Percentiles rank a stretch among this genome's conserved stretches.
These are phyloP conservation scores for Gymnodraco acuticeps DNA, from an alignment of 2,797 vertebrate species.

Conservation along the genomic window DNA sequence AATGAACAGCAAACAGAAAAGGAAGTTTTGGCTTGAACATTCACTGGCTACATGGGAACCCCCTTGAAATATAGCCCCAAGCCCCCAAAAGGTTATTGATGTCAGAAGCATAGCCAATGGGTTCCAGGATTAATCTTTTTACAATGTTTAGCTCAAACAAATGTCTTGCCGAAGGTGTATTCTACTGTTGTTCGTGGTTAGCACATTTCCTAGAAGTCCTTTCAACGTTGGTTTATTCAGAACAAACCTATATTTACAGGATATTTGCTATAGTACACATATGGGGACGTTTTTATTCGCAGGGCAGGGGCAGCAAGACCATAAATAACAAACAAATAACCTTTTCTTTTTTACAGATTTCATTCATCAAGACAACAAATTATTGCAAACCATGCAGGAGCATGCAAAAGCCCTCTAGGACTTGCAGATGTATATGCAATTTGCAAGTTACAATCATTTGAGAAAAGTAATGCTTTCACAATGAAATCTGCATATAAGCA, in stretches of 20 bases:
- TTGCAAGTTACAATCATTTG: not conserved
- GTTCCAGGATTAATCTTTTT: not conserved
- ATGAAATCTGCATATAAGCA: not conserved
- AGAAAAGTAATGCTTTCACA: not conserved
- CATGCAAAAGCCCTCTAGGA: not conserved
- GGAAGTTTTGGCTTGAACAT: no score
- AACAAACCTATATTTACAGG: not conserved
- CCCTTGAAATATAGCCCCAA: no score
- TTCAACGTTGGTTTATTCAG: not conserved
- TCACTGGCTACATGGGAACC: no score
- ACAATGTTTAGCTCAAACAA: not conserved
- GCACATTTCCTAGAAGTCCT: not conserved
- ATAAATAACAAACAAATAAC: not conserved
- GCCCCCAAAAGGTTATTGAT: no score
- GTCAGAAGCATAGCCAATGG: no score
- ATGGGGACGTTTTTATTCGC: not conserved
- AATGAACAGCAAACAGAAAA: no score
- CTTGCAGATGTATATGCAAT: not conserved
- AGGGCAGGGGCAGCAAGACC: not conserved
- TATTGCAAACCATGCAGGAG: constrained; percentile 3
- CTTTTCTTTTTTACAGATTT: not conserved
- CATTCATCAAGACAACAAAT: not conserved
- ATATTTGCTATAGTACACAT: not conserved
- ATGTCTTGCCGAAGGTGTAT: not conserved
- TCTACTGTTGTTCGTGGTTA: not conserved